Evolutionary conservation across 2,888 invertebrate genomes (phyloP), one percentile per base, ranked within the genome.

Genomic region (Sepioteuthis lessoniana): DNA sequence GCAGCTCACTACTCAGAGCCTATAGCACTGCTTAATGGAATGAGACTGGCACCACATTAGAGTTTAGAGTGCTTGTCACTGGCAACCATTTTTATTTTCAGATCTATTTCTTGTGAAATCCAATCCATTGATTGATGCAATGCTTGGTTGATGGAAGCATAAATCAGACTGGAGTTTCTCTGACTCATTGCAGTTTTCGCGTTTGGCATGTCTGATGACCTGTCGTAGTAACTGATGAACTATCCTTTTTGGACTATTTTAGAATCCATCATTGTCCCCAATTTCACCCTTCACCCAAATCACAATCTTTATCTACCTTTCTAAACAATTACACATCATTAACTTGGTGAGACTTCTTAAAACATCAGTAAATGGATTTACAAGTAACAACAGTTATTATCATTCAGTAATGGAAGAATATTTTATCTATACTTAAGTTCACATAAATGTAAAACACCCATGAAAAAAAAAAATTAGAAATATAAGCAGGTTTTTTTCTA

Each of bases 61-160:
- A 47, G 91, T 91, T 91, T 91, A 91, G 91, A 91, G 91, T 91
- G 46, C 91, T 91, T 91, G 91, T 91, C 91, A 91, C 38, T 46
- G 46, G 91, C 91, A 46, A 47, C 91, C 91, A 91, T 91, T 91
- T 91, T 91, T 91, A 91, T 46, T 91, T 91, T 91, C 91, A 91
- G 91, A 91, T 91, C 91, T 91, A 91, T 91, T 91, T 91, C 76
- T 37, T 91, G 91, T 91, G 91, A 91, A 91, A 91, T 91, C 46
- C 91, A 38, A 91, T 91, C 91, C 91, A 91, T 91, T 91, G 91
- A 91, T 91, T 91, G 91, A 91, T 91, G 91, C 91, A 91, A 91
- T 42, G 91, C 42, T 37, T 91, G 42, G 91, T 91, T 91, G 91
- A 91, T 91, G 91, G 46, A 91, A 91, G 42, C 46, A 91, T 91